These are phyloP conservation scores for Rhamnusium bicolor DNA, from an alignment of 2,888 invertebrate species.

Conservation along the genomic window DNA sequence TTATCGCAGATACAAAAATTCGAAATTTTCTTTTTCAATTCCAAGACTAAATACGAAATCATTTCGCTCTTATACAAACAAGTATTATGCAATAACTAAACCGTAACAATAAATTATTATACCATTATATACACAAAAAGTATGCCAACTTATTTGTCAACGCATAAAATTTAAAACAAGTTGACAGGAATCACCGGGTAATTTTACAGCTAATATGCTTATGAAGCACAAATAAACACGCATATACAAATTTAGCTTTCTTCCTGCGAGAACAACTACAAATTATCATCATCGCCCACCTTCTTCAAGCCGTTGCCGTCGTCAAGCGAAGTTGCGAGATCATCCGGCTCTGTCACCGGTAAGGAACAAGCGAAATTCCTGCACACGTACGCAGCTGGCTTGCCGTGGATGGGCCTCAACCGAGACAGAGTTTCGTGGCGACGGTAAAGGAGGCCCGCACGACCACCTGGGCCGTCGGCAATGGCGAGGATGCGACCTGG, in stretches of 20 bases:
- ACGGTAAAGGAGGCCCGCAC: slow-evolving; percentile 64
- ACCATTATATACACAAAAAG: background rate
- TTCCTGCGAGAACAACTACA: background rate
- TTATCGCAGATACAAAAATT: too few relatives aligned
- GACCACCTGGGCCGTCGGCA: slow-evolving; percentile 74
- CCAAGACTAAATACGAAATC: too few relatives aligned
- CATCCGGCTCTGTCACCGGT: slow-evolving; percentile 80
- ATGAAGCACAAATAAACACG: slow-evolving; percentile 16
- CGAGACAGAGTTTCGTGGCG: slow-evolving; percentile 70
- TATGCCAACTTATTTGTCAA: background rate
- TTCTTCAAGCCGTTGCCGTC: slow-evolving; percentile 42
- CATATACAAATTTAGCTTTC: background rate
- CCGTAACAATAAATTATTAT: background rate
- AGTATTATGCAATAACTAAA: too few relatives aligned
- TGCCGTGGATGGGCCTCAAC: slow-evolving; percentile 73
- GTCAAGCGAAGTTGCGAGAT: slow-evolving; percentile 76
- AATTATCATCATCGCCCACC: background rate
- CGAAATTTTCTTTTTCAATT: too few relatives aligned
- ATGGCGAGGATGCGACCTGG: slow-evolving; percentile 81
- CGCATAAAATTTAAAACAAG: background rate
- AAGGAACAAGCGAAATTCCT: slow-evolving; percentile 82
- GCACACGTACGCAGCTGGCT: slow-evolving; percentile 86
- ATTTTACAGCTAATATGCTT: slow-evolving; percentile 1
- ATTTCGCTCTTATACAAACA: too few relatives aligned
- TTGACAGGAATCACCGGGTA: background rate